These are phyloP conservation scores for Cranoglanis bouderius DNA, from an alignment of 2,113 vertebrate genomes.

Conservation along the genomic window DNA sequence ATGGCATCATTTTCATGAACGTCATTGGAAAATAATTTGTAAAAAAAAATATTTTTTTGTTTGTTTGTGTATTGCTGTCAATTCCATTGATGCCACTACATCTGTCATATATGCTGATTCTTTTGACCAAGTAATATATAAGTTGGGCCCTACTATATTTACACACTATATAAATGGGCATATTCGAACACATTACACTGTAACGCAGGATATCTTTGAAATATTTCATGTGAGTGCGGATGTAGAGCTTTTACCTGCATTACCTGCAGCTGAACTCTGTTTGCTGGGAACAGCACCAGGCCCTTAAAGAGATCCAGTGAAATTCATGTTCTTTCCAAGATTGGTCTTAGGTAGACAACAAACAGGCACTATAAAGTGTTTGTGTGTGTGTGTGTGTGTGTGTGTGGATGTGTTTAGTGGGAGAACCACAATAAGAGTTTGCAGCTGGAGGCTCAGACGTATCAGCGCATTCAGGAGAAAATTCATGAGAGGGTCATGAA, in stretches of 20 bases:
- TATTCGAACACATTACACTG: background rate
- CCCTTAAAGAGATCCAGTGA: background rate
- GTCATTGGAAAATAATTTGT: too few species aligned
- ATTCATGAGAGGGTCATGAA: slow-evolving; percentile 99
- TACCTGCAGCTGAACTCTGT: background rate
- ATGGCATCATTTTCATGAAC: background rate
- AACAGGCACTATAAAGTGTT: background rate
- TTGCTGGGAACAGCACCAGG: background rate
- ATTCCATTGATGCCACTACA: too few species aligned
- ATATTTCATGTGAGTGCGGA: background rate
- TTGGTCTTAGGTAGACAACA: background rate
- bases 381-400: slow-evolving; percentile 29
- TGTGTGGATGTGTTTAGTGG: slow-evolving; percentile 77
- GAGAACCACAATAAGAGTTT: slow-evolving; percentile 99
- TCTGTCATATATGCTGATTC: too few species aligned
- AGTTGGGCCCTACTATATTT: background rate
- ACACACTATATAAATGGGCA: background rate
- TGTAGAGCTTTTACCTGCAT: background rate
- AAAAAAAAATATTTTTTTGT: too few species aligned
- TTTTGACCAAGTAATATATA: background rate
- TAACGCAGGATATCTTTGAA: background rate
- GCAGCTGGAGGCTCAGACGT: slow-evolving; percentile 97
- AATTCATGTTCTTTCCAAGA: background rate
- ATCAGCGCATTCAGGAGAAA: slow-evolving; percentile 98
- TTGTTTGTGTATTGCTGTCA: background rate